These are phyloP conservation scores for Menidia beryllina DNA, from an alignment of 2,113 vertebrate genomes.

Conservation along the genomic window DNA sequence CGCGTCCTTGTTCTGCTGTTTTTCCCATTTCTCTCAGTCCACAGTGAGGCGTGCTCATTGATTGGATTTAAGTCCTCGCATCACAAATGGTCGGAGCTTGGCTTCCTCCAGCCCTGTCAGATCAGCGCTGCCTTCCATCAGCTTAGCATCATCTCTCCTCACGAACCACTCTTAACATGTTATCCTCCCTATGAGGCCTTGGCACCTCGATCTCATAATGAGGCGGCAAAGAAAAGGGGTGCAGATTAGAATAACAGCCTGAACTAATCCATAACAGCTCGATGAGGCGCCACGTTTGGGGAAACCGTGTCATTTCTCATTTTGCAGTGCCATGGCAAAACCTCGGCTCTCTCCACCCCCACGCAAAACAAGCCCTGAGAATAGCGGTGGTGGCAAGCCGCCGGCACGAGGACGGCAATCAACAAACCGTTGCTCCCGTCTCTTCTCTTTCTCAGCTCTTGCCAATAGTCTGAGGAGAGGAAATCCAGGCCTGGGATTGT, in stretches of 20 bases:
- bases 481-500: slow-evolving; percentile 58
- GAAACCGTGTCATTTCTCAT: slow-evolving; percentile 70
- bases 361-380: slow-evolving; percentile 66
- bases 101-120: slow-evolving; percentile 41
- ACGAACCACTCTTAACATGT: slow-evolving; percentile 32
- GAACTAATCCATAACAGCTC: slow-evolving; percentile 73
- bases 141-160: slow-evolving; percentile 41
- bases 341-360: slow-evolving; percentile 45
- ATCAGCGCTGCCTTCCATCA: slow-evolving; percentile 43
- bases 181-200: slow-evolving; percentile 62
- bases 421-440: slow-evolving; percentile 33
- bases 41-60: slow-evolving; percentile 42
- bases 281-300: slow-evolving; percentile 61
- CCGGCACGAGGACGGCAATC: slow-evolving; percentile 55
- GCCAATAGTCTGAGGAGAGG: slow-evolving; percentile 34
- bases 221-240: slow-evolving; percentile 69
- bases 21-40: slow-evolving; percentile 33
- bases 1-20: slow-evolving; percentile 45
- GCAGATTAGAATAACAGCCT: slow-evolving; percentile 77
- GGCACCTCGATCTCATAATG: slow-evolving; percentile 72
- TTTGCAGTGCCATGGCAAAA: slow-evolving; percentile 54
- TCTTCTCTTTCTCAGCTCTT: slow-evolving; percentile 17
- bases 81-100: slow-evolving; percentile 43
- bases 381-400: slow-evolving; percentile 59
- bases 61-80: slow-evolving; percentile 66